A percentile compares a stretch with the other conserved stretches of the same genome.
These are phyloP conservation scores for Drosophila putrida DNA, from an alignment of 2,888 invertebrate species.

Conservation along the genomic window DNA sequence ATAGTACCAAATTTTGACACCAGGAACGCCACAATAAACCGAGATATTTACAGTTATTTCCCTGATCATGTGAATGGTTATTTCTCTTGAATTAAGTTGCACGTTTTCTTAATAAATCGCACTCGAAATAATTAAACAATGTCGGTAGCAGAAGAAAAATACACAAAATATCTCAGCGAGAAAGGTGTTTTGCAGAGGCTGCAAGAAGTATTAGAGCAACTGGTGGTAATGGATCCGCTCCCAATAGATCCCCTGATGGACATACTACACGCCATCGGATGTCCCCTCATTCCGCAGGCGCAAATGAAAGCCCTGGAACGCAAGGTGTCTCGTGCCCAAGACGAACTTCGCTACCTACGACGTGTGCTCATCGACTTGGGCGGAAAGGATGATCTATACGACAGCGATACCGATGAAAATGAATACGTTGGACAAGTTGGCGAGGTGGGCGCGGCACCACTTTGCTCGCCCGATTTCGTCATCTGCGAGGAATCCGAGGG, in stretches of 20 bases:
- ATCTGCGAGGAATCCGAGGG: neutral
- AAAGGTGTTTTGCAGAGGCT: constrained; percentile 49
- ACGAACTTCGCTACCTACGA: constrained; percentile 62
- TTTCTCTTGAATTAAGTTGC: constrained; percentile 7
- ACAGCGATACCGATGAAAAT: constrained; percentile 55
- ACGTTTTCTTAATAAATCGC: constrained; percentile 6
- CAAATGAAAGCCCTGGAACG: constrained; percentile 68
- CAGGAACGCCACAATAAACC: constrained; percentile 18
- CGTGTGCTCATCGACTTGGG: constrained; percentile 53
- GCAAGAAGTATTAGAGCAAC: constrained; percentile 43
- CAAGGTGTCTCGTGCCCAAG: constrained; percentile 57
- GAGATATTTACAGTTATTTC: constrained; percentile 49
- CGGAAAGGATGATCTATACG: constrained; percentile 48
- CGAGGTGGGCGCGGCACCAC: neutral
- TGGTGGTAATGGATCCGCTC: constrained; percentile 41
- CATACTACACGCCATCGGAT: constrained; percentile 52
- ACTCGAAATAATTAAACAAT: constrained; percentile 25
- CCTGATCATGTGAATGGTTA: constrained; percentile 13
- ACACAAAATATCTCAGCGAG: constrained; percentile 43
- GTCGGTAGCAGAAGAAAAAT: constrained; percentile 45
- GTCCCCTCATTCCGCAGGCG: constrained; percentile 64
- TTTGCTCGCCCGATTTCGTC: neutral
- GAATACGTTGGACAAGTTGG: constrained; percentile 58
- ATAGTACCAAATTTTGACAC: constrained; percentile 10
- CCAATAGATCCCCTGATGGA: constrained; percentile 58